These are phyloP conservation scores for Petromus typicus DNA, from an alignment of 2,113 vertebrate genomes.

Conservation along the genomic window DNA sequence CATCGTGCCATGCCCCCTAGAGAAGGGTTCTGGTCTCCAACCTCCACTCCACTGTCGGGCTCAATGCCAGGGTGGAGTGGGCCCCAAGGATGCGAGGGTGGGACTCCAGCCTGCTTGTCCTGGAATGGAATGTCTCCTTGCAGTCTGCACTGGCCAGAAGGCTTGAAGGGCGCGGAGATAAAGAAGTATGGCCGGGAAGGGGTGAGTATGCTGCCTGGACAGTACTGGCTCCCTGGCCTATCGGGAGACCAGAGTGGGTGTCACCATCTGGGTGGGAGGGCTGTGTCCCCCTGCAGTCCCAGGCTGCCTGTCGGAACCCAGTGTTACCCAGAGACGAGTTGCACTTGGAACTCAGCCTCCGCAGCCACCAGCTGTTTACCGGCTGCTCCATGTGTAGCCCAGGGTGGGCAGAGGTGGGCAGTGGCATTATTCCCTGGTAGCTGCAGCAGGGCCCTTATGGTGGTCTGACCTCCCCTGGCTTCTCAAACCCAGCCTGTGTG, in stretches of 20 bases:
- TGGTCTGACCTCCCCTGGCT: not conserved
- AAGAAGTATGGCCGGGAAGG: constrained; percentile 85
- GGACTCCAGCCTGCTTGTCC: constrained; percentile 40
- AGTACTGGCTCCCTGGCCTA: not conserved
- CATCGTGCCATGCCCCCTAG: not conserved
- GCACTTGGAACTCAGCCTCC: not conserved
- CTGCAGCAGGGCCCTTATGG: not conserved
- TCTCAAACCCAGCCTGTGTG: constrained; percentile 64
- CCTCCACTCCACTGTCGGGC: constrained; percentile 48
- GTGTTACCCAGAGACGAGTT: not conserved
- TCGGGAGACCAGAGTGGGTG: not conserved
- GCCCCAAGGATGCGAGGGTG: not conserved
- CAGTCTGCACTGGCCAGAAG: constrained; percentile 84
- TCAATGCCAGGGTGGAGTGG: constrained; percentile 52
- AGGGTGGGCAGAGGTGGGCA: not conserved
- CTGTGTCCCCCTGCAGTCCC: not conserved
- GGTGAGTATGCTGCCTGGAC: constrained; percentile 80
- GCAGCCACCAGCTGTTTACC: not conserved
- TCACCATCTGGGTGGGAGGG: not conserved
- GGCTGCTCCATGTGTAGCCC: not conserved
- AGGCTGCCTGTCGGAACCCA: not conserved
- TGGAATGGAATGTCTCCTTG: constrained; percentile 72
- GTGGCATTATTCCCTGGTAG: not conserved
- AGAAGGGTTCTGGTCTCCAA: not conserved
- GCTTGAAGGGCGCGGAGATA: constrained; percentile 84